These are phyloP conservation scores for Leucosticte australis DNA, from an alignment of 2,113 vertebrate species.

Conservation along the genomic window DNA sequence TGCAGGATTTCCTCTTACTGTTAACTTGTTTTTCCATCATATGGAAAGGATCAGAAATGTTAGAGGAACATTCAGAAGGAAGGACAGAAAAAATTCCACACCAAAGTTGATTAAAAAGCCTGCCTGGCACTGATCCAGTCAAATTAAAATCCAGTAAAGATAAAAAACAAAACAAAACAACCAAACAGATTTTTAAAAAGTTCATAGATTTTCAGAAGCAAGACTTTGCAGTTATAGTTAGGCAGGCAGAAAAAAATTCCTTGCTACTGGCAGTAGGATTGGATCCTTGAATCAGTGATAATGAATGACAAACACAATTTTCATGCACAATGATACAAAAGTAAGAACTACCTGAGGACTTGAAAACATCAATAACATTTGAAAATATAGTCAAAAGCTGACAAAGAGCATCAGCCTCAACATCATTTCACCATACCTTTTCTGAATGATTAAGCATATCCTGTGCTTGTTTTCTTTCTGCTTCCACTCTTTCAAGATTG, in stretches of 20 bases:
- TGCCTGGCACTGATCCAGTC: background rate
- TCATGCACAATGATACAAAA: background rate
- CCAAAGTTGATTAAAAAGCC: background rate
- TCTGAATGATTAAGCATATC: slow-evolving; percentile 93
- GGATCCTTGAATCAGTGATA: background rate
- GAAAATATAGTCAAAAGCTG: background rate
- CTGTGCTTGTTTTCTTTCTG: slow-evolving; percentile 90
- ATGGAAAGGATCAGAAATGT: background rate
- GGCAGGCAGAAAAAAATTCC: background rate
- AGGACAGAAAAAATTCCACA: background rate
- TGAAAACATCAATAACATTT: background rate
- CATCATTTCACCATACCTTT: slow-evolving; percentile 79
- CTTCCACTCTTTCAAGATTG: slow-evolving; percentile 88
- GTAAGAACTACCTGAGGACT: background rate
- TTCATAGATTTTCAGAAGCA: background rate
- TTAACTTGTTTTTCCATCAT: background rate
- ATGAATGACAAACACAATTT: background rate
- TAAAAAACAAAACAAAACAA: background rate
- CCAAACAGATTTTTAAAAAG: background rate
- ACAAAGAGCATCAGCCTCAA: background rate
- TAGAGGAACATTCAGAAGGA: background rate
- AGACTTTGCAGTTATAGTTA: background rate
- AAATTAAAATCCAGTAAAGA: background rate
- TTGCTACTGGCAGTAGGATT: background rate
- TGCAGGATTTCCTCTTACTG: background rate